phyloP scores from a whole-genome alignment of 1,140 invertebrate species.

The Epicauta chinensis region DNA sequence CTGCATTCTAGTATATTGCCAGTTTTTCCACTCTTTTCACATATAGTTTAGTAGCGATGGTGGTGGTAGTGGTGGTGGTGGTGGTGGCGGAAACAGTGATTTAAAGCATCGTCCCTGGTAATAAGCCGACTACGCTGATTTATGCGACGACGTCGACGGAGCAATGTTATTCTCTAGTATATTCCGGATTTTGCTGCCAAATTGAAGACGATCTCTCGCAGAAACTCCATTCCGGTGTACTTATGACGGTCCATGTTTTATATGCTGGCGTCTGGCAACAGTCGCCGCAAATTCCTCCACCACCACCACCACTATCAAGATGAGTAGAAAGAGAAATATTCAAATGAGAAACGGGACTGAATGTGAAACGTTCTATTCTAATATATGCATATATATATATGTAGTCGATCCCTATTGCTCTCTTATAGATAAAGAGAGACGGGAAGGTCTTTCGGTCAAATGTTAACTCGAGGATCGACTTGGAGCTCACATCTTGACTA shows the following conservation, averaged over 20 bases:
- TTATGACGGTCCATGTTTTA: constrained; percentile 38
- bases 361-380: too few relatives aligned
- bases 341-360: constrained; percentile 21
- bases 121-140: constrained; percentile 24
- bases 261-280: constrained; percentile 31
- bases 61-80: background rate
- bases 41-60: background rate
- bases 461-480: constrained; percentile 33
- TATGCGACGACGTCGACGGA: constrained; percentile 26
- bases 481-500: constrained; percentile 17
- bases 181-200: constrained; percentile 42
- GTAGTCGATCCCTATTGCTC: background rate
- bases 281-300: constrained; percentile 20
- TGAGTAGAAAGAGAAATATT: constrained; percentile 23
- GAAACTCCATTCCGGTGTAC: constrained; percentile 38
- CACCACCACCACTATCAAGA: background rate
- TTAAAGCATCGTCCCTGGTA: constrained; percentile 17
- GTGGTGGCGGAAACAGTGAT: constrained; percentile 10
- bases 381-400: background rate
- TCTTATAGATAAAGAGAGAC: constrained; percentile 15
- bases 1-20: constrained; percentile 23
- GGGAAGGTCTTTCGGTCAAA: constrained; percentile 26
- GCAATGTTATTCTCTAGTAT: constrained; percentile 37
- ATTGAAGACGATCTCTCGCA: constrained; percentile 41
- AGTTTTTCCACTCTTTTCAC: constrained; percentile 22